A percentile compares a stretch with the other conserved stretches of the same genome.
phyloP scores from a whole-genome alignment of 2,888 invertebrate genomes.

The Campoplex capitator region DNA sequence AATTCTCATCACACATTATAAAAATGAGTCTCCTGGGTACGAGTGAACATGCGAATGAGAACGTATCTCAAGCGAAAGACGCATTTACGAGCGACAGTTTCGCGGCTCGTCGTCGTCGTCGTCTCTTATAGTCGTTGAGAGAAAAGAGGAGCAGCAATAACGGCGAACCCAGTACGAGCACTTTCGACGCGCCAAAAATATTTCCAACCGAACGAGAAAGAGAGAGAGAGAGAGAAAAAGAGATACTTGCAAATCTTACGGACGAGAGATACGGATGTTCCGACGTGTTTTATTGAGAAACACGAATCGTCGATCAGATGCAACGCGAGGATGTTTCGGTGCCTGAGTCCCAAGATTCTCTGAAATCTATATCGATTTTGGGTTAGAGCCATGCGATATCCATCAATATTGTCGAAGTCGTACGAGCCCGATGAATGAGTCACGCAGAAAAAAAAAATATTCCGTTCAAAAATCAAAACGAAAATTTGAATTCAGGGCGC shows the following conservation, averaged over 20 bases:
- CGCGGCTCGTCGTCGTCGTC: constrained; percentile 65
- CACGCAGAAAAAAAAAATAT: not conserved
- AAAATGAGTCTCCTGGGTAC: constrained; percentile 34
- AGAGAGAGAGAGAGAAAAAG: not conserved
- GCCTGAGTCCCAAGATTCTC: not conserved
- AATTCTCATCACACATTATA: constrained; percentile 27
- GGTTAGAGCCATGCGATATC: not conserved
- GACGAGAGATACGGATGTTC: constrained; percentile 8
- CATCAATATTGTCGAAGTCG: not conserved
- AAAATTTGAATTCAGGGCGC: not conserved
- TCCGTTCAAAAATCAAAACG: not conserved
- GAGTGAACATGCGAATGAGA: constrained; percentile 41
- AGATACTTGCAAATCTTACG: constrained; percentile 9
- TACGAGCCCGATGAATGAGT: not conserved
- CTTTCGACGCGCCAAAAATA: constrained; percentile 63
- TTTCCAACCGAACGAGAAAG: constrained; percentile 49
- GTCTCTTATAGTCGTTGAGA: constrained; percentile 58
- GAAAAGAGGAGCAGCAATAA: constrained; percentile 65
- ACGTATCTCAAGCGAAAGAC: constrained; percentile 65
- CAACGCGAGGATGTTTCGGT: not conserved
- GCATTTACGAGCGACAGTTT: constrained; percentile 69
- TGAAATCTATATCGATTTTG: not conserved
- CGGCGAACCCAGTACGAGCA: constrained; percentile 41
- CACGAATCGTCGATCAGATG: constrained; percentile 29
- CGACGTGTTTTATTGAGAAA: constrained; percentile 36